Conservation (phyloP, 2,888 invertebrate genomes). For the Netelia inedita region DNA sequence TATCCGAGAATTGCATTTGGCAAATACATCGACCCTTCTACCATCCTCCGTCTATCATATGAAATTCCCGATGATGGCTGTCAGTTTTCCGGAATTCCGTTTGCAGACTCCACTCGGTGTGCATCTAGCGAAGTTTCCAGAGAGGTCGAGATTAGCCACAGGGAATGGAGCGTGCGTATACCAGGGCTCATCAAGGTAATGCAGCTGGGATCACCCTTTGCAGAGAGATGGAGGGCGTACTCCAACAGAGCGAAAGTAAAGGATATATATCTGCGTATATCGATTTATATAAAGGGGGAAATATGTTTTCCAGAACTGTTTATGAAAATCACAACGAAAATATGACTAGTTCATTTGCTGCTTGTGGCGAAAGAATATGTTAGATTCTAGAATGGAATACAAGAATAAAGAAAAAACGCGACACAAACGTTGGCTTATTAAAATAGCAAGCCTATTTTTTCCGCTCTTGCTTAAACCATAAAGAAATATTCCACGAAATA, state of each 20-base stretch:
- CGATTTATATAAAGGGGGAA: too few species aligned
- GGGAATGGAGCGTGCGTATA: conserved; percentile 69
- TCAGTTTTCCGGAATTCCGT: conserved; percentile 43
- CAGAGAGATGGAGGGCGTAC: conserved; percentile 37
- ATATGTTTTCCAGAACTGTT: too few species aligned
- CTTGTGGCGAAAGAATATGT: not conserved
- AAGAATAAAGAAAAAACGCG: not conserved
- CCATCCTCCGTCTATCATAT: conserved; percentile 60
- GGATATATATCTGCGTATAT: conserved; percentile 28
- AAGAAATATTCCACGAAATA: too few species aligned
- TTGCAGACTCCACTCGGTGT: conserved; percentile 39
- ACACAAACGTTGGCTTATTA: not conserved
- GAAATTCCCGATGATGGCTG: conserved; percentile 37
- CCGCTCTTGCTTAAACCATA: too few species aligned
- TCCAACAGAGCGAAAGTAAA: conserved; percentile 35
- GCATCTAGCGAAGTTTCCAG: conserved; percentile 35
- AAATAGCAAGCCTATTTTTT: too few species aligned
- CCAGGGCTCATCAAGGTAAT: conserved; percentile 84
- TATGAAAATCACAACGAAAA: too few species aligned
- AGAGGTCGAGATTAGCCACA: conserved; percentile 53
- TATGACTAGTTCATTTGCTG: too few species aligned
- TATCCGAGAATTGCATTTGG: too few species aligned
- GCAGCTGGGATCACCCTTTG: conserved; percentile 83
- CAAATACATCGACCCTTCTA: too few species aligned
- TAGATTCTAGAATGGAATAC: not conserved